Evolutionary conservation across 2,797 vertebrate species (phyloP), one percentile per base, ranked within the genome.

Genomic region (Sebastes alutus): DNA sequence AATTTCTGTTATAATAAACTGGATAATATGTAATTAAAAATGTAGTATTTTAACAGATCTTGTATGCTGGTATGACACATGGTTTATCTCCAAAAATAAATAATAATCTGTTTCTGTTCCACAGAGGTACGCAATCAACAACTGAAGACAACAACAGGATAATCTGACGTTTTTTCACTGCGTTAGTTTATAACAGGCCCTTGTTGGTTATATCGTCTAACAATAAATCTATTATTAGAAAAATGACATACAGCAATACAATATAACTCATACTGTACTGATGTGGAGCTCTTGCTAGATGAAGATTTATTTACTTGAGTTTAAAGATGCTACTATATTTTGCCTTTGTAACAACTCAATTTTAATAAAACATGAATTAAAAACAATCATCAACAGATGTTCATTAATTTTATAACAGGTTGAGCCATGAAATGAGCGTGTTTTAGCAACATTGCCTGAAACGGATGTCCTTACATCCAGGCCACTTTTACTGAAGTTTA

Each of bases 81-180:
- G 2, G 16, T 9, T 33, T 9, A 49, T 46, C n/a, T 56, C 16
- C 20, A 42, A 32, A 70, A 49, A 68, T 56, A 5, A 35, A 70
- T 70, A 38, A 25, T 9, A 16, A 29, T 49, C 9, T 69, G 5
- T 54, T 4, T 49, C 18, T 62, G 11, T 73, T 69, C 29, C 23
- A 54, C 72, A 93, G 90, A 56, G 56, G 55, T 11, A 59, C 29
- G 9, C 78, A 79, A 18, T 63, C 64, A 14, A 16, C 70, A 35
- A 62, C 46, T n/a, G 63, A 69, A 27, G 54, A 67, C 14, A 69
- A 75, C 76, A 16, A 67, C 33, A 72, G 38, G 75, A 83, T 11
- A 79, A 33, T 20, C 12, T 80, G 61, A 63, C 14, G 0, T 33
- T 1, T 60, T 38, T 49, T 33, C 10, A 23, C 4, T 13, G 5